Evolutionary conservation across 2,888 invertebrate genomes (phyloP).

Genomic region (Polietes domitor): DNA sequence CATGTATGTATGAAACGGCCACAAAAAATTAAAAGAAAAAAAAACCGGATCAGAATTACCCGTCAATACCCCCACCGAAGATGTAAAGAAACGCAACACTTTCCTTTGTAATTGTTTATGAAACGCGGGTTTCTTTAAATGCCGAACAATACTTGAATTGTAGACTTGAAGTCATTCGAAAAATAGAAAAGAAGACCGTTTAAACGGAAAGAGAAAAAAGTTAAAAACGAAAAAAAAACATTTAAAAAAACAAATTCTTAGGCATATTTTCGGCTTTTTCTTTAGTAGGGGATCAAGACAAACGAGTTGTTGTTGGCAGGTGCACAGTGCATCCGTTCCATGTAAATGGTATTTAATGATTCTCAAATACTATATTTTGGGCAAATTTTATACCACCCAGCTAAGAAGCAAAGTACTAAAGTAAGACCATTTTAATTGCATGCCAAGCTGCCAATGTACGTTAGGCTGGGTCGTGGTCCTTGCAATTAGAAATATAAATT

Average conservation of each 20-base stretch:
- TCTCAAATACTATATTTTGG: too few species aligned
- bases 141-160: background rate
- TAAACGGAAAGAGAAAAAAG: background rate
- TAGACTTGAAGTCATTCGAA: background rate
- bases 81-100: constrained; percentile 26
- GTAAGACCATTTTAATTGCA: too few species aligned
- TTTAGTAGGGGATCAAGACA: background rate
- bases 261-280: too few species aligned
- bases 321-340: too few species aligned
- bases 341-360: too few species aligned
- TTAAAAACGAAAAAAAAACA: background rate
- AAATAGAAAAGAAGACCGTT: background rate
- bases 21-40: background rate
- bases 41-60: constrained; percentile 41
- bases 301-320: background rate
- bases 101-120: constrained; percentile 27
- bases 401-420: too few species aligned
- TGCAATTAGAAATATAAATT: too few species aligned
- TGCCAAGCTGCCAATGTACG: too few species aligned
- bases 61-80: background rate
- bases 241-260: background rate
- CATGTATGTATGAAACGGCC: background rate
- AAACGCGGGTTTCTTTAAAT: background rate
- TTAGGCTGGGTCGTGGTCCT: too few species aligned
- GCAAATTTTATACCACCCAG: too few species aligned